Evolutionary conservation across 2,797 vertebrate genomes (phyloP).

Genomic region (Rallus crepitans): DNA sequence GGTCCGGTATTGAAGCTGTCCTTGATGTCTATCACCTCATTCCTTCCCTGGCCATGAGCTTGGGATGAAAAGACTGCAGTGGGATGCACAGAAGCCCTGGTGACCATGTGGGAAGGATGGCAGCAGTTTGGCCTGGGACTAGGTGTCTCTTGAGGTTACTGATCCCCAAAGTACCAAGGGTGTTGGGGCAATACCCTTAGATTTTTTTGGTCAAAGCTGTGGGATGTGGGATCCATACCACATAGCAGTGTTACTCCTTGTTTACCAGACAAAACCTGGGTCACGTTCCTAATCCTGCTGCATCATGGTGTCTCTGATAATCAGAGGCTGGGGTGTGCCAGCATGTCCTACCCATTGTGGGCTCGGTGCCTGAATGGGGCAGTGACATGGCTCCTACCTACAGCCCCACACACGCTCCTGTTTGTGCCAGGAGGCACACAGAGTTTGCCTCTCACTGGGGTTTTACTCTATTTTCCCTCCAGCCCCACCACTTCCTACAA

Average conservation of each 20-base stretch:
- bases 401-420: neutral
- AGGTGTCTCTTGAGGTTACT: neutral
- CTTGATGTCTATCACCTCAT: neutral
- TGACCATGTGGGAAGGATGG: neutral
- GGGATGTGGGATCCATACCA: neutral
- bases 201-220: neutral
- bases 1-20: neutral
- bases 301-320: neutral
- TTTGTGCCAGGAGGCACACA: fast-evolving
- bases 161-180: neutral
- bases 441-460: neutral
- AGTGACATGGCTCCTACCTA: fast-evolving
- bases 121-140: neutral
- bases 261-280: neutral
- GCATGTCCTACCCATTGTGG: neutral
- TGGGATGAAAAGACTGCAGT: neutral
- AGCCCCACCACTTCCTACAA: neutral
- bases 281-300: fast-evolving
- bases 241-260: neutral
- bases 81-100: neutral
- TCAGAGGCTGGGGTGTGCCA: neutral
- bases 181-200: neutral
- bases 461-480: neutral
- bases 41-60: neutral
- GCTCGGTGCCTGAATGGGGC: neutral